These are phyloP conservation scores for Nephrotoma guestfalica DNA, from an alignment of 2,888 invertebrate species.

Conservation along the genomic window DNA sequence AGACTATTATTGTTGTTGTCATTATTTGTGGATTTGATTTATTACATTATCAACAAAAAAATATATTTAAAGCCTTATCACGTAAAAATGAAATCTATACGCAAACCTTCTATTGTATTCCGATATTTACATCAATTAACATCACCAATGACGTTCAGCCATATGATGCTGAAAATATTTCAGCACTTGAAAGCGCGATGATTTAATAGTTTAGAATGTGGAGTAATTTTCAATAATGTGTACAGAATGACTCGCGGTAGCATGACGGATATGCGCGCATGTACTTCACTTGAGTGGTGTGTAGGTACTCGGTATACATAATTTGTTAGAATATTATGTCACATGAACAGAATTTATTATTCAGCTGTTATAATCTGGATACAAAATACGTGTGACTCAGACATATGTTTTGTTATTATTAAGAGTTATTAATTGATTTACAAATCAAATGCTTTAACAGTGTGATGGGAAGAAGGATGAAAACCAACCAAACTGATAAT, in stretches of 20 bases:
- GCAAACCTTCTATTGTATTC: too few species aligned
- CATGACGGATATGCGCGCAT: not conserved
- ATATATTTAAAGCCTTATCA: not conserved
- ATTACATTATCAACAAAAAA: not conserved
- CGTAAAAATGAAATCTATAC: too few species aligned
- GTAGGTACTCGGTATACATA: not conserved
- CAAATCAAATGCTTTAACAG: too few species aligned
- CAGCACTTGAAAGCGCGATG: not conserved
- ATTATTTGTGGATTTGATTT: not conserved
- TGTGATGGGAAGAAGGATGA: too few species aligned
- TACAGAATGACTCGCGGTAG: not conserved
- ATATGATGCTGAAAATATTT: not conserved
- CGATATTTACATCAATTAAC: too few species aligned
- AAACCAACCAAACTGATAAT: too few species aligned
- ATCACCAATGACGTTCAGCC: not conserved
- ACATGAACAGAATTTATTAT: not conserved
- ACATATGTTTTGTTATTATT: too few species aligned
- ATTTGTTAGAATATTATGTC: not conserved
- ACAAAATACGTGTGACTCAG: too few species aligned
- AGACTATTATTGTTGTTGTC: not conserved
- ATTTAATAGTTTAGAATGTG: not conserved
- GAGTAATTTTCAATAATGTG: not conserved
- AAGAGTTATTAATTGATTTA: too few species aligned
- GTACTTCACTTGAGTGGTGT: not conserved
- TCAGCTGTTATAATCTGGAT: not conserved